Conservation (phyloP, 2,797 vertebrate species). For the Morus bassanus region DNA sequence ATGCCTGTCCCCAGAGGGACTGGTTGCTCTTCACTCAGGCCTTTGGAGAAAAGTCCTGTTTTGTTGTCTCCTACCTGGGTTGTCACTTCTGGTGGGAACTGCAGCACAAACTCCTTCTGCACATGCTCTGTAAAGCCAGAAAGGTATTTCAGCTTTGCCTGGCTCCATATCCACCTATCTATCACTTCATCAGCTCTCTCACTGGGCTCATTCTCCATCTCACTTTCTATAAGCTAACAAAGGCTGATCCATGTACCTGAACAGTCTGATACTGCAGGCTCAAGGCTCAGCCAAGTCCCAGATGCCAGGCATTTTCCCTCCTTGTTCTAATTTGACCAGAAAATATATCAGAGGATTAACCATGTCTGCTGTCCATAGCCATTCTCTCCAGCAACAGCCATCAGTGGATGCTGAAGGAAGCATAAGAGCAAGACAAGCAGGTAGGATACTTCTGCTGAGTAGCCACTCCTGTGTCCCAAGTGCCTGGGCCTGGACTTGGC, state of each 20-base stretch:
- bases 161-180: no score
- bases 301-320: not conserved
- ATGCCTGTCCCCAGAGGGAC: not conserved
- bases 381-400: not conserved
- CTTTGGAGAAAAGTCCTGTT: not conserved
- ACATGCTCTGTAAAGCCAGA: not conserved
- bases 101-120: no score
- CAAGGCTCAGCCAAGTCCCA: not conserved
- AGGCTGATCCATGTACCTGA: not conserved
- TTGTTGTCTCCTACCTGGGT: no score
- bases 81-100: not conserved
- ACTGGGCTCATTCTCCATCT: not conserved
- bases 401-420: not conserved
- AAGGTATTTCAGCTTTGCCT: not conserved
- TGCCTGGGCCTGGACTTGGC: no score
- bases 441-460: not conserved
- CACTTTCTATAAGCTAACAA: not conserved
- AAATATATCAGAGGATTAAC: not conserved
- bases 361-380: not conserved
- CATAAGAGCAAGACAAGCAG: not conserved
- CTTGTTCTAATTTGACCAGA: not conserved
- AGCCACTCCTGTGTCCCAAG: not conserved
- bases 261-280: not conserved
- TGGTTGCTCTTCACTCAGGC: not conserved
- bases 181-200: not conserved